phyloP scores from a whole-genome alignment of 2,113 vertebrate species.

The Anguilla japonica region DNA sequence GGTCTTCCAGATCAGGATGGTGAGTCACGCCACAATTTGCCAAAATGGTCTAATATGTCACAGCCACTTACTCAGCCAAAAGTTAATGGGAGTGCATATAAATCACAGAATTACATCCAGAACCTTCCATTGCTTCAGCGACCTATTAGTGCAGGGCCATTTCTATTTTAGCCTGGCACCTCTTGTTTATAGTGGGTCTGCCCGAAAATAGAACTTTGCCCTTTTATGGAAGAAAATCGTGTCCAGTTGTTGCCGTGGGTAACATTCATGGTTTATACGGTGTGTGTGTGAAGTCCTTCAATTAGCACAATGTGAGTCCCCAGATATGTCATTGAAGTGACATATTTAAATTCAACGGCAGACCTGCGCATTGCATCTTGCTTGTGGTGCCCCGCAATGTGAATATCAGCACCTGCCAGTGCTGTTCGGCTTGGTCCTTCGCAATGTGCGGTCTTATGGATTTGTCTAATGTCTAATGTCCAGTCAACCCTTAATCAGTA shows the following conservation, averaged over 20 bases:
- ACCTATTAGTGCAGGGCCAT: constrained; percentile 8
- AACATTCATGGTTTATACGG: background rate
- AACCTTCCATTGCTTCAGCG: background rate
- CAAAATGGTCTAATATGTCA: constrained; percentile 1
- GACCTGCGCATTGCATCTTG: background rate
- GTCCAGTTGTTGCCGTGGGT: constrained; percentile 1
- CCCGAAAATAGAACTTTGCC: constrained; percentile 11
- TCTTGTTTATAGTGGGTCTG: constrained; percentile 6
- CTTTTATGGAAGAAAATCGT: constrained; percentile 12
- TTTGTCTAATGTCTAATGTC: background rate
- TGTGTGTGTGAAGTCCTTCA: background rate
- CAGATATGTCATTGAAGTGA: background rate
- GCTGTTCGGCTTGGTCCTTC: background rate
- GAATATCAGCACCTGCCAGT: background rate
- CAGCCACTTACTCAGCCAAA: background rate
- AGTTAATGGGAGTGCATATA: constrained; percentile 2
- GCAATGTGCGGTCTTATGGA: background rate
- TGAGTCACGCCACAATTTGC: background rate
- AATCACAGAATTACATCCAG: constrained; percentile 10
- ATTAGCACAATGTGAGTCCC: background rate
- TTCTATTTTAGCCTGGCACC: background rate
- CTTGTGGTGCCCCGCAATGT: background rate
- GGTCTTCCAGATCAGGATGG: background rate
- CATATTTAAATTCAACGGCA: background rate
- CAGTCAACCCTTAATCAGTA: background rate